Evolutionary conservation across 2,113 vertebrate genomes (phyloP), one percentile per base, ranked within the genome.

Genomic region (Larimichthys polyactis): DNA sequence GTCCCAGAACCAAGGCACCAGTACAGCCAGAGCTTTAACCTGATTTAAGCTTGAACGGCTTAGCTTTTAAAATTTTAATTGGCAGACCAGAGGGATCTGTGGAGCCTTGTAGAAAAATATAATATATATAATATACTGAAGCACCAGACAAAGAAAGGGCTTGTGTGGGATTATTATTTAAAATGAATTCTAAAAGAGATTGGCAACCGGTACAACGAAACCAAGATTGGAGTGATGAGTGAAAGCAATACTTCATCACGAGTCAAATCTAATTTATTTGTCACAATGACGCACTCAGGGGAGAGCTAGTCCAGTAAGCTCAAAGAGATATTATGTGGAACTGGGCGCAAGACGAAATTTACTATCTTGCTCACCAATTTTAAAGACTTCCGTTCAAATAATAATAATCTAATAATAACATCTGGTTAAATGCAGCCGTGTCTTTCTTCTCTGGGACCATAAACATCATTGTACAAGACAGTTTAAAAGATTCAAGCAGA

Each of bases 241-340:
- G 14, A 82, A 69, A 57, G 51, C 29, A 19, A 79, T 52, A 44
- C 19, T 64, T 78, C 64, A 59, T 59, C 63, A 36, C 8, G 4
- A 46, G 22, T 71, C 15, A 46, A 11, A 71, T 54, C 14, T 11
- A 46, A 7, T 69, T 64, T n/a, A 4, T 19, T 44, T 60, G 24
- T 49, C 64, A 36, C 24, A 11, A 11, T 58, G 51, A 36, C 51
- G 49, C 54, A 43, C 32, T 22, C 17, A 43, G 27, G 12, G 49
- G 12, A 7, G 1, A 43, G 14, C 14, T 48, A 19, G 58, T 46
- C 43, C 63, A 65, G 29, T 9, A 14, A 10, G 5, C 22, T 36
- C 29, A 59, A 27, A 69, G 44, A 48, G 20, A 22, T n/a, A 9
- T 16, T 22, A 40, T 40, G 36, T 40, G 7, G 32, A 46, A 57